These are phyloP conservation scores for Metellina segmentata DNA, from an alignment of 2,888 invertebrate genomes.

Conservation along the genomic window DNA sequence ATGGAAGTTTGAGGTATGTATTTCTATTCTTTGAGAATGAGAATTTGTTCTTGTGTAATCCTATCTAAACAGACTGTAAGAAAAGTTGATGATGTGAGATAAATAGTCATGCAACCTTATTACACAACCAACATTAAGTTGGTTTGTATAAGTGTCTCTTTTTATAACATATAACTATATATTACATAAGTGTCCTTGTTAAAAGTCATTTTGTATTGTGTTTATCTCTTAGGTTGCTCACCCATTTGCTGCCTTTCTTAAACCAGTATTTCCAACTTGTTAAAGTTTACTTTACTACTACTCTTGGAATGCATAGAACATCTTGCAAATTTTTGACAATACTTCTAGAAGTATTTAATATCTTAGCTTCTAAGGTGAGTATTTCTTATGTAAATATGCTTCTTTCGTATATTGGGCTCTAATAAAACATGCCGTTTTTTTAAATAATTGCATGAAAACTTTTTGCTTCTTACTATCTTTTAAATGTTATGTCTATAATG, in stretches of 20 bases:
- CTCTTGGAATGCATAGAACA: slow-evolving; percentile 88
- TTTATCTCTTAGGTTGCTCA: slow-evolving; percentile 54
- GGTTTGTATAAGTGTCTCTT: neutral
- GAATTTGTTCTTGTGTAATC: no score
- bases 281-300: slow-evolving; percentile 90
- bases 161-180: neutral
- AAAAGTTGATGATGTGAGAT: no score
- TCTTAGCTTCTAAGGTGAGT: slow-evolving; percentile 87
- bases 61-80: no score
- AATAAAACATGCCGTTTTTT: neutral
- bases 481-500: neutral
- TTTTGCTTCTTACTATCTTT: neutral
- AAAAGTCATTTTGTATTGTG: neutral
- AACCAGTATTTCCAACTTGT: slow-evolving; percentile 88
- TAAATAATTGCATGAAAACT: neutral
- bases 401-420: neutral
- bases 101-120: no score
- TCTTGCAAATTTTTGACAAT: slow-evolving; percentile 91
- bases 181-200: neutral
- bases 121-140: no score
- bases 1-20: slow-evolving; percentile 50
- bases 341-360: slow-evolving; percentile 91
- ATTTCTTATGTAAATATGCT: neutral
- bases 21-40: no score
- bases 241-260: slow-evolving; percentile 84